Evolutionary conservation across 2,888 invertebrate genomes (phyloP).

Genomic region (Slavum lentiscoides): DNA sequence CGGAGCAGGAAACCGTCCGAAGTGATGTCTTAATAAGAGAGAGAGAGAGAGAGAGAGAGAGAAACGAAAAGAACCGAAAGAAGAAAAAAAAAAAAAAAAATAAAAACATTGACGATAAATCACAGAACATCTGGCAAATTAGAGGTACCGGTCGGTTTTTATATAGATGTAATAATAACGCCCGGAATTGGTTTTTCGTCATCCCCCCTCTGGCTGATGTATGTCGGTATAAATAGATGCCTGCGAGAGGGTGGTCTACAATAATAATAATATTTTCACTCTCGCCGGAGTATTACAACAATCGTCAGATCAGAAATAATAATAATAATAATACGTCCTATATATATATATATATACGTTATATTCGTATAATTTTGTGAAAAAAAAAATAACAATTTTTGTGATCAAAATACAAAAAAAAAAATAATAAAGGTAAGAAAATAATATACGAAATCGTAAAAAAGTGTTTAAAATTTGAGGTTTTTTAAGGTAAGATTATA

Average conservation of each 20-base stretch:
- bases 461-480: too few relatives aligned
- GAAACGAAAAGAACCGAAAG: neutral
- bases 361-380: too few relatives aligned
- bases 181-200: conserved; percentile 26
- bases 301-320: too few relatives aligned
- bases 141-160: conserved; percentile 14
- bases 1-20: neutral
- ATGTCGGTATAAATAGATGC: conserved; percentile 21
- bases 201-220: conserved; percentile 50
- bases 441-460: too few relatives aligned
- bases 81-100: neutral
- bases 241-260: conserved; percentile 31
- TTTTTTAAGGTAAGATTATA: too few relatives aligned
- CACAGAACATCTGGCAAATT: conserved; percentile 46
- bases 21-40: conserved; percentile 15
- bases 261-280: neutral
- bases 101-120: conserved; percentile 40
- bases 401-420: too few relatives aligned
- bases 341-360: too few relatives aligned
- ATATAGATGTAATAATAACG: conserved; percentile 35
- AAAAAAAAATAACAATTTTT: too few relatives aligned
- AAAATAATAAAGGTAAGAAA: too few relatives aligned
- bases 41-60: neutral
- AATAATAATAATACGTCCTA: too few relatives aligned
- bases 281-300: neutral